Evolutionary conservation across 2,113 vertebrate species (phyloP).

Genomic region (Dissostichus mawsoni): DNA sequence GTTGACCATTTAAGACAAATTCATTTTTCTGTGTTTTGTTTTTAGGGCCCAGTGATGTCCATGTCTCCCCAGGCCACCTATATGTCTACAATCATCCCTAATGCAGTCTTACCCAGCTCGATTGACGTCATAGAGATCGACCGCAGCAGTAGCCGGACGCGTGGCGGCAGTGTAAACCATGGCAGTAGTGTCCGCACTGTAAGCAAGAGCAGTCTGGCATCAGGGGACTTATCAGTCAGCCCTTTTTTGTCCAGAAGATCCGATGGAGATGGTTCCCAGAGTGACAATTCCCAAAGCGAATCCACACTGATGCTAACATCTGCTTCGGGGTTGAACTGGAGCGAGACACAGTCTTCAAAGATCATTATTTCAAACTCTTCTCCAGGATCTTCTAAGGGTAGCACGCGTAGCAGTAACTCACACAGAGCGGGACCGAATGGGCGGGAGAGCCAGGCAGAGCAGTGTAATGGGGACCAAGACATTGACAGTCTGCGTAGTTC

Average conservation of each 20-base stretch:
- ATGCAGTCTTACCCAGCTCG: slow-evolving; percentile 91
- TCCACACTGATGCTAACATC: slow-evolving; percentile 76
- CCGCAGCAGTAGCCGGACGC: slow-evolving; percentile 74
- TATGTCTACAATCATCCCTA: slow-evolving; percentile 96
- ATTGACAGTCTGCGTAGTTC: slow-evolving; percentile 75
- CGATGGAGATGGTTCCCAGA: slow-evolving; percentile 73
- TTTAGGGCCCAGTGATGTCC: slow-evolving; percentile 91
- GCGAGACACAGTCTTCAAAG: slow-evolving; percentile 92
- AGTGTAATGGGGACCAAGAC: slow-evolving; percentile 62
- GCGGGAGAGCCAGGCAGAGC: slow-evolving; percentile 35
- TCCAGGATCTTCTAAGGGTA: slow-evolving; percentile 88
- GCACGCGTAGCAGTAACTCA: slow-evolving; percentile 45
- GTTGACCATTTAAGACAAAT: neutral
- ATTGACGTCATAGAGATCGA: slow-evolving; percentile 94
- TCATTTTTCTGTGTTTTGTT: slow-evolving; percentile 9
- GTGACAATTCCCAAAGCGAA: slow-evolving; percentile 65
- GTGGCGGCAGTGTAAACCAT: slow-evolving; percentile 46
- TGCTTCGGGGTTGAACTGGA: slow-evolving; percentile 88
- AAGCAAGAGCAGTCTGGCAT: slow-evolving; percentile 91
- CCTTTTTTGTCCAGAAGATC: slow-evolving; percentile 85
- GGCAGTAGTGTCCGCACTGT: slow-evolving; percentile 83
- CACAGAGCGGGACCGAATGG: slow-evolving; percentile 37
- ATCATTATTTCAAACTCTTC: slow-evolving; percentile 91
- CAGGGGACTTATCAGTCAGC: slow-evolving; percentile 77
- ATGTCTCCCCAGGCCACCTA: slow-evolving; percentile 98